These are phyloP conservation scores for Coracias cyanogaster DNA, from an alignment of 2,797 vertebrate genomes.

Conservation along the genomic window DNA sequence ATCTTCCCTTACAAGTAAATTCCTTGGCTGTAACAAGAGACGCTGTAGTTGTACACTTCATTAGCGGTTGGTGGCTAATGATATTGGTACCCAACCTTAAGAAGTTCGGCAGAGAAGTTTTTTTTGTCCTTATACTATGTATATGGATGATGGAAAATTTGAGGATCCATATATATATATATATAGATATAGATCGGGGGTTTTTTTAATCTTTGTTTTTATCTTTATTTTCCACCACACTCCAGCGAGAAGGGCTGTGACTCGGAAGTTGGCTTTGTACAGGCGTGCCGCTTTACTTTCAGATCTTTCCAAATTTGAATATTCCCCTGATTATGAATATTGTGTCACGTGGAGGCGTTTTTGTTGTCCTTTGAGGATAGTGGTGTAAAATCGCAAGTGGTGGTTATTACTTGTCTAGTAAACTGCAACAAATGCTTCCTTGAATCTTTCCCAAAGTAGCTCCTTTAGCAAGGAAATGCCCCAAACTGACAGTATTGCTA, in stretches of 20 bases:
- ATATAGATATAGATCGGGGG: no score
- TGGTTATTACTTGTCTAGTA: neutral
- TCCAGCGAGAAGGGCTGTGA: neutral
- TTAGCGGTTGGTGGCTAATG: neutral
- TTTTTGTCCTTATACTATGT: neutral
- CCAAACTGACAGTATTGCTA: neutral
- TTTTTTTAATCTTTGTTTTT: neutral
- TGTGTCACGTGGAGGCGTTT: neutral
- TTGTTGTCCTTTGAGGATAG: neutral
- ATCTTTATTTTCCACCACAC: neutral
- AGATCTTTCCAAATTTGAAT: neutral
- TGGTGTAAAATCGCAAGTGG: neutral
- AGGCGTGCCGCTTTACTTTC: neutral
- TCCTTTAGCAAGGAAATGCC: neutral
- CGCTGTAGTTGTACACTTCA: neutral
- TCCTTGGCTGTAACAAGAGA: neutral
- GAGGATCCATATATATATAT: neutral
- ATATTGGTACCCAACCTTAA: neutral
- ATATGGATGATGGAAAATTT: neutral
- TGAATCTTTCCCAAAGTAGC: neutral
- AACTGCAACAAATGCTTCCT: neutral
- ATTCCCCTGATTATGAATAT: neutral
- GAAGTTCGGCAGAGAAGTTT: neutral
- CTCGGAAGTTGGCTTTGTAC: neutral
- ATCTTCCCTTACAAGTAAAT: neutral